Evolutionary conservation across 2,888 invertebrate genomes (phyloP), one percentile per base, ranked within the genome.

Genomic region (Pristionchus mayeri): DNA sequence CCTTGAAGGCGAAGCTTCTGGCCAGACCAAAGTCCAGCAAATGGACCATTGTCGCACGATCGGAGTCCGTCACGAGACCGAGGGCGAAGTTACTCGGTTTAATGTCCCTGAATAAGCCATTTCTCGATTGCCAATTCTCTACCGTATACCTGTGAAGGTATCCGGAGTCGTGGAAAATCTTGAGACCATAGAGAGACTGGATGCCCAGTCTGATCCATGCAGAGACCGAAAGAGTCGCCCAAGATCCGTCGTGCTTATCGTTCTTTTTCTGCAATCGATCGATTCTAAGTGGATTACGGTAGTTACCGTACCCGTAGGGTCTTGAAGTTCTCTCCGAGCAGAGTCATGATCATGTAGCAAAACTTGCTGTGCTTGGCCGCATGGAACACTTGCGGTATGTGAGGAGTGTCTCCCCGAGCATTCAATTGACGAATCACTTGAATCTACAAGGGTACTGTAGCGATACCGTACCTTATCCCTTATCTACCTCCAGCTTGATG

Each of bases 291-390:
- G 27, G 48, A 48, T 0, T 79, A 79, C 54, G 21, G 52, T 79
- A 34, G 3, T 0, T 80, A 37, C 54, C 40, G 57, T 34, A 85
- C 67, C 48, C 86, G 86, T 37, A 90, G 84, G 13, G 86, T 82
- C 63, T 88, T 87, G 40, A 90, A 86, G 85, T 90, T 90, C 24
- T 87, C 87, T n/a, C 90, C 90, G 18, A 90, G 86, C 30, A 90
- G 84, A 52, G 89, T 90, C 86, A 90, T 89, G 48, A 90, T 86
- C 90, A 90, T 90, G 85, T 90, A 90, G 79, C 88, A 87, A 85
- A 83, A 91, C 11, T 83, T 80, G 24, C 85, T 84, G 37, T 89
- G 87, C 48, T 89, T 90, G 9, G 89, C 90, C 16, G 88, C 88
- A 52, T 89, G 87, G 81, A 84, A 88, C 2, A 89, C 84, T 24